Percentiles rank a stretch among this genome's conserved stretches.
phyloP scores from a whole-genome alignment of 2,888 invertebrate genomes.

The Spicauda simplicius region DNA sequence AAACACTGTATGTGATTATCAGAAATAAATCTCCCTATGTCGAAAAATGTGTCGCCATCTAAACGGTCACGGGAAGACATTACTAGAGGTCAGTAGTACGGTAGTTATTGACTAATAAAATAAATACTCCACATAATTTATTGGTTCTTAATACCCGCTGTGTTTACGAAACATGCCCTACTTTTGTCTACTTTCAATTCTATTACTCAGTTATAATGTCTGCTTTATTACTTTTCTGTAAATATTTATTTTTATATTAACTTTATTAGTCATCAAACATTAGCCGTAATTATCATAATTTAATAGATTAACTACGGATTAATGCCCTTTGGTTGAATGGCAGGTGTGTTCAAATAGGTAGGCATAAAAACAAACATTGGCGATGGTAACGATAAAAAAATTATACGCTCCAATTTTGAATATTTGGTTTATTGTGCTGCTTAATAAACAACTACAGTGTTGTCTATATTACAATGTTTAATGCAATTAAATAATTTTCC shows the following conservation, averaged over 20 bases:
- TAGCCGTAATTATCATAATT: slow-evolving; percentile 19
- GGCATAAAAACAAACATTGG: slow-evolving; percentile 26
- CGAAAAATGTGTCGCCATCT: too few relatives aligned
- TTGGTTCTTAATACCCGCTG: not conserved
- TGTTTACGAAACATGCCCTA: not conserved
- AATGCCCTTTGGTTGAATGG: slow-evolving; percentile 7
- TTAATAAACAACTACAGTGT: slow-evolving; percentile 62
- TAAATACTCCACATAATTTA: too few relatives aligned
- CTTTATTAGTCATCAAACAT: not conserved
- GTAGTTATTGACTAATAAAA: too few relatives aligned
- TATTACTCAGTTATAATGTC: not conserved
- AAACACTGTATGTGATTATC: too few relatives aligned
- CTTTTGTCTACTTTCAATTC: not conserved
- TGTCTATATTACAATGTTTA: slow-evolving; percentile 44
- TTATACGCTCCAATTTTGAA: slow-evolving; percentile 42
- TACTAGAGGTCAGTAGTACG: too few relatives aligned
- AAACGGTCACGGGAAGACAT: too few relatives aligned
- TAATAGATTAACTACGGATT: slow-evolving; percentile 13
- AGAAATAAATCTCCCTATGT: too few relatives aligned
- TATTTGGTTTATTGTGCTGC: slow-evolving; percentile 79
- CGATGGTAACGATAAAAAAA: slow-evolving; percentile 31
- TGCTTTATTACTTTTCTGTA: not conserved
- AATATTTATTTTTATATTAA: not conserved
- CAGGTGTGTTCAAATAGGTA: slow-evolving; percentile 27
- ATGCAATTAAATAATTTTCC: slow-evolving; percentile 18